Conservation (phyloP, 2,888 invertebrate genomes). For the Dolomedes plantarius region DNA sequence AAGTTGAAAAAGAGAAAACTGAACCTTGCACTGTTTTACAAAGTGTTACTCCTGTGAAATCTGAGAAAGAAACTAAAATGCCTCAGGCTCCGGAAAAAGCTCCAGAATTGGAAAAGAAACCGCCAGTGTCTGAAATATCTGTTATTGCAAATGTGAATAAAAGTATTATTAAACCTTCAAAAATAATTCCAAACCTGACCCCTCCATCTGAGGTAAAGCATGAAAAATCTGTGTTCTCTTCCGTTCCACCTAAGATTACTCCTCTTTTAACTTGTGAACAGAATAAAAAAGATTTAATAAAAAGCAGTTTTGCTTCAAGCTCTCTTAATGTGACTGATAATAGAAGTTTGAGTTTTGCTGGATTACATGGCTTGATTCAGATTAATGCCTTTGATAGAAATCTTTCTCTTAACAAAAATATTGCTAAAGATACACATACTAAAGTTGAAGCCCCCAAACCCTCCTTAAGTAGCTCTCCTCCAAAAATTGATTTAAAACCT, state of each 20-base stretch:
- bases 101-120: neutral
- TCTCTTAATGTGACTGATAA: neutral
- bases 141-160: neutral
- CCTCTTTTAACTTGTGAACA: neutral
- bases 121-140: neutral
- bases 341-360: conserved; percentile 42
- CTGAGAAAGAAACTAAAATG: neutral
- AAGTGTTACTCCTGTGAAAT: neutral
- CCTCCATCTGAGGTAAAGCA: neutral
- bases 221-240: neutral
- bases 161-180: conserved; percentile 7
- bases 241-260: neutral
- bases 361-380: conserved; percentile 32
- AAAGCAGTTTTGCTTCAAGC: neutral
- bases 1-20: neutral
- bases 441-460: neutral
- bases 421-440: neutral
- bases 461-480: neutral
- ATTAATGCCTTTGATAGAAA: conserved; percentile 21
- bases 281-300: neutral
- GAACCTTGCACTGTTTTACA: neutral
- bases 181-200: neutral
- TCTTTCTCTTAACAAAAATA: conserved; percentile 4
- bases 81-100: neutral
- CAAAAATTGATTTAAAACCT: neutral